These are phyloP conservation scores for Lamellibrachia columna DNA, from an alignment of 2,888 invertebrate species.

Conservation along the genomic window DNA sequence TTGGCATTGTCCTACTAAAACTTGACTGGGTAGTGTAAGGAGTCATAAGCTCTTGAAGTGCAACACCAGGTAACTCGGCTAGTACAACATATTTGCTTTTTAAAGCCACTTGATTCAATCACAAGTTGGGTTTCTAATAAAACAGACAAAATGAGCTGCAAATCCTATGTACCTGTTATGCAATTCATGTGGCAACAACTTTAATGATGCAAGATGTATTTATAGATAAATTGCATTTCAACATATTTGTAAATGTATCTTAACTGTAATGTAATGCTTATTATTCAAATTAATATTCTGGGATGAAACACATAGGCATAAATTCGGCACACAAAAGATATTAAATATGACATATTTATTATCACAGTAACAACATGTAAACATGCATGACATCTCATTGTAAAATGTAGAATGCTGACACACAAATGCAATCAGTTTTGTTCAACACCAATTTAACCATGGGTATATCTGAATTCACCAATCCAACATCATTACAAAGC, in stretches of 20 bases:
- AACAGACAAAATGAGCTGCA: too few relatives aligned
- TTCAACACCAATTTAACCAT: not conserved
- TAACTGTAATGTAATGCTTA: too few relatives aligned
- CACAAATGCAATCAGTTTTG: not conserved
- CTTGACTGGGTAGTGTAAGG: too few relatives aligned
- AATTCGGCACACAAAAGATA: not conserved
- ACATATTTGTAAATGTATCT: not conserved
- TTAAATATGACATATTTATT: not conserved
- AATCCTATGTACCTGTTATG: too few relatives aligned
- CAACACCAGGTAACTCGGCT: too few relatives aligned
- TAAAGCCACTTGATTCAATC: too few relatives aligned
- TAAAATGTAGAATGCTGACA: not conserved
- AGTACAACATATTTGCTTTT: too few relatives aligned
- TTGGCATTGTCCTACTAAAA: too few relatives aligned
- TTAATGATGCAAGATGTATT: too few relatives aligned
- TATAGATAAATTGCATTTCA: not conserved
- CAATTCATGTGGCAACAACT: not conserved
- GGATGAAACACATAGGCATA: not conserved
- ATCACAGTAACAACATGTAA: not conserved
- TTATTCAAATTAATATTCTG: not conserved
- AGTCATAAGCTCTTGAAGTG: too few relatives aligned
- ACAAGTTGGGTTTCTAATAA: too few relatives aligned
- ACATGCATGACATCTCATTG: not conserved
- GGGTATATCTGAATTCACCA: not conserved
- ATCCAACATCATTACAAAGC: not conserved